Conservation (phyloP, 2,888 invertebrate species). For the Cantharis lateralis region DNA sequence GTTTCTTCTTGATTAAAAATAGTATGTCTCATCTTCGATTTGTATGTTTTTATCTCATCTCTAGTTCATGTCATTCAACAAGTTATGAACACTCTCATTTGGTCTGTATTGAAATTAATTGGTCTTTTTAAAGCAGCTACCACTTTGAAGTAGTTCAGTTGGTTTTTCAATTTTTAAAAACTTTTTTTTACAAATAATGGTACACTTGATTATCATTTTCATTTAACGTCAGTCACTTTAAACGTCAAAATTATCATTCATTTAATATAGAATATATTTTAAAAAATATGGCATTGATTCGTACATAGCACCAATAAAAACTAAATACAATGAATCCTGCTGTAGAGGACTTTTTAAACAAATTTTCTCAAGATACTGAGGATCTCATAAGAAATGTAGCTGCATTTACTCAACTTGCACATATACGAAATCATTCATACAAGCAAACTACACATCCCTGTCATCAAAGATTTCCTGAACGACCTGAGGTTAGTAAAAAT, state of each 20-base stretch:
- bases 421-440: neutral
- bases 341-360: neutral
- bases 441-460: neutral
- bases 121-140: too few relatives aligned
- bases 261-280: neutral
- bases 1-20: too few relatives aligned
- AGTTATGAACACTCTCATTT: too few relatives aligned
- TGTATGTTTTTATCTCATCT: too few relatives aligned
- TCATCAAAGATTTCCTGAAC: neutral
- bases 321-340: neutral
- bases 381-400: neutral
- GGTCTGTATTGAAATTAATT: too few relatives aligned
- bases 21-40: too few relatives aligned
- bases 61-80: too few relatives aligned
- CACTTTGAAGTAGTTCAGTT: too few relatives aligned
- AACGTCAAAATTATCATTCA: neutral
- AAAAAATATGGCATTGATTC: neutral
- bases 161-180: too few relatives aligned
- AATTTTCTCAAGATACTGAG: neutral
- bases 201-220: neutral
- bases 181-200: neutral
- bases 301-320: neutral
- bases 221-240: neutral
- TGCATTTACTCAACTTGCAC: neutral
- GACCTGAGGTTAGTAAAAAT: neutral